Evolutionary conservation across 2,888 invertebrate species (phyloP).

Genomic region (Lasioglossum leucozonium): DNA sequence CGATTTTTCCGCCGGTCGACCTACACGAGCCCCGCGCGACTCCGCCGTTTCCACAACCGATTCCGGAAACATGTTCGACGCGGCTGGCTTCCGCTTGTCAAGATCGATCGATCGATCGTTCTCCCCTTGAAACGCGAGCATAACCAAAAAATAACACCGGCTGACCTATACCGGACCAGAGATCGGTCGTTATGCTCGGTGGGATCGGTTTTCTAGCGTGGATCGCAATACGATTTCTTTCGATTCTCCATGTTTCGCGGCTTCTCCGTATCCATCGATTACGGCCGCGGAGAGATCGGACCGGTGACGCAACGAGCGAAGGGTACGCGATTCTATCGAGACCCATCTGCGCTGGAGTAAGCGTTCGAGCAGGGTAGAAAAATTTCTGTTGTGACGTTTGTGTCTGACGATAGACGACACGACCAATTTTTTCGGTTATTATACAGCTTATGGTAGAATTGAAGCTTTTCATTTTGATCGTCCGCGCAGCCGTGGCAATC

Average conservation of each 20-base stretch:
- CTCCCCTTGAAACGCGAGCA: conserved; percentile 6
- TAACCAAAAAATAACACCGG: neutral
- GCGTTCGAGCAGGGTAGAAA: neutral
- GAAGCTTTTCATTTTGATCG: neutral
- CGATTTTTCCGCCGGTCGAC: conserved; percentile 19
- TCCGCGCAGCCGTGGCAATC: neutral
- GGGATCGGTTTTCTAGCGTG: neutral
- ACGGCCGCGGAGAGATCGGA: neutral
- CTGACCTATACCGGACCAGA: neutral
- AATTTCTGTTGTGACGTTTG: neutral
- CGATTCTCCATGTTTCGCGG: neutral
- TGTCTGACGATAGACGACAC: neutral
- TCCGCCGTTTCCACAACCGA: conserved; percentile 18
- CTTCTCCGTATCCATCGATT: neutral
- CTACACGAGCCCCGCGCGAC: conserved; percentile 30
- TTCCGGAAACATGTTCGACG: conserved; percentile 52
- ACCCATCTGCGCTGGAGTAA: neutral
- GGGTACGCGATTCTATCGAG: neutral
- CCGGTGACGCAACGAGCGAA: neutral
- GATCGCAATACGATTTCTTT: neutral
- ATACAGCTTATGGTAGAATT: too few relatives aligned
- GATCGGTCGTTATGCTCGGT: neutral
- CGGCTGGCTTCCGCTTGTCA: conserved; percentile 56
- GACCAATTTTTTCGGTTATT: neutral
- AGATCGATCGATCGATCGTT: conserved; percentile 23